Conservation (phyloP, 2,113 vertebrate genomes). For the Tor tambroides region DNA sequence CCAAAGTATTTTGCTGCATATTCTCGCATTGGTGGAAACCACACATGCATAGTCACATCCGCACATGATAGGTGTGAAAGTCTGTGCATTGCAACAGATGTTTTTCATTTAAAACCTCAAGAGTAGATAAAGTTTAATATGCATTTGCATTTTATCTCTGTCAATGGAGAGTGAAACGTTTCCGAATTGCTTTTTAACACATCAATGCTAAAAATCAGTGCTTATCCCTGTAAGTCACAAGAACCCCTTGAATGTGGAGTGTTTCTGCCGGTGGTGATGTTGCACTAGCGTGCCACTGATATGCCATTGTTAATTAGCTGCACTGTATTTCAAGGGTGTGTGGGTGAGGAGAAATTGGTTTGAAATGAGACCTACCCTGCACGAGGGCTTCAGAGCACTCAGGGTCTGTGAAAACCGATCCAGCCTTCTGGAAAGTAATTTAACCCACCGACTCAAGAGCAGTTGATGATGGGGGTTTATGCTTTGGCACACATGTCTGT, state of each 20-base stretch:
- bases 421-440: slow-evolving; percentile 26
- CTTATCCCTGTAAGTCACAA: neutral
- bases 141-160: neutral
- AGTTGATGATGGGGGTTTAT: neutral
- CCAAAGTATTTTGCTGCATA: neutral
- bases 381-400: neutral
- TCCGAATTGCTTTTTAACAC: slow-evolving; percentile 1
- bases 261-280: slow-evolving; percentile 28
- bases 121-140: neutral
- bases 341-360: neutral
- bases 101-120: neutral
- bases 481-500: neutral
- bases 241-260: slow-evolving; percentile 38
- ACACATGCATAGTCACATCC: neutral
- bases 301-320: slow-evolving; percentile 48
- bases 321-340: slow-evolving; percentile 38
- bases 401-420: neutral
- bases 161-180: neutral
- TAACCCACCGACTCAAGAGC: slow-evolving; percentile 18
- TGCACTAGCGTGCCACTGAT: slow-evolving; percentile 44
- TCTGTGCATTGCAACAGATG: neutral
- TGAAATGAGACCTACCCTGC: slow-evolving; percentile 39
- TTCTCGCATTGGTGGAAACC: neutral
- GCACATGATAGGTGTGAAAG: neutral
- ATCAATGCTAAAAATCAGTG: neutral